Percentiles rank a stretch among this genome's conserved stretches.
Conservation (phyloP, 2,797 vertebrate genomes). For the Chanos chanos region DNA sequence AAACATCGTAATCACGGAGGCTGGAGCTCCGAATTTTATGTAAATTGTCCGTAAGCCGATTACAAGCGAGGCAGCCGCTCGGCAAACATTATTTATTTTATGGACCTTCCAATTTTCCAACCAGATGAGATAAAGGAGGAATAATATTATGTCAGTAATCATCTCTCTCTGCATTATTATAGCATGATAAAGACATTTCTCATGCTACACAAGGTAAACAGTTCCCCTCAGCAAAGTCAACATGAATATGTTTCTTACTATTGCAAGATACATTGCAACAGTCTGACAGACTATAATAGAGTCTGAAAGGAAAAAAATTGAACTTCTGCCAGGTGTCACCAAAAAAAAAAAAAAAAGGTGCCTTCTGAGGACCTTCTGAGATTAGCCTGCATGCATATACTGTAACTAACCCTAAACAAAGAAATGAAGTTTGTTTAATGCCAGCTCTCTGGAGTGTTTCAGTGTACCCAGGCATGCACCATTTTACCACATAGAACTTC, state of each 20-base stretch:
- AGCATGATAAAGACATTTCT: slow-evolving; percentile 66
- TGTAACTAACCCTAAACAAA: too few relatives aligned
- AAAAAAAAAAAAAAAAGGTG: neutral
- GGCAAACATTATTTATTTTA: slow-evolving; percentile 76
- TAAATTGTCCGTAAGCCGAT: slow-evolving; percentile 77
- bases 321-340: too few relatives aligned
- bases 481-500: too few relatives aligned
- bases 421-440: too few relatives aligned
- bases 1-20: slow-evolving; percentile 69
- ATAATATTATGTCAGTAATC: slow-evolving; percentile 69
- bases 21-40: slow-evolving; percentile 73
- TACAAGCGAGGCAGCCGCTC: slow-evolving; percentile 68
- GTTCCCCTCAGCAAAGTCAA: slow-evolving; percentile 35
- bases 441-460: too few relatives aligned
- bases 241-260: neutral
- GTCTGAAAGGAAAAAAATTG: too few relatives aligned
- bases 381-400: neutral
- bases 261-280: slow-evolving; percentile 1
- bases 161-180: slow-evolving; percentile 61
- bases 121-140: slow-evolving; percentile 69
- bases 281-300: neutral
- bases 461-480: too few relatives aligned
- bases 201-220: slow-evolving; percentile 62
- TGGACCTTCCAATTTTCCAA: slow-evolving; percentile 72
- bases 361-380: neutral